A percentile compares a stretch with the other conserved stretches of the same genome.
Evolutionary conservation across 2,797 vertebrate species (phyloP).

Genomic region (Xenops minutus): DNA sequence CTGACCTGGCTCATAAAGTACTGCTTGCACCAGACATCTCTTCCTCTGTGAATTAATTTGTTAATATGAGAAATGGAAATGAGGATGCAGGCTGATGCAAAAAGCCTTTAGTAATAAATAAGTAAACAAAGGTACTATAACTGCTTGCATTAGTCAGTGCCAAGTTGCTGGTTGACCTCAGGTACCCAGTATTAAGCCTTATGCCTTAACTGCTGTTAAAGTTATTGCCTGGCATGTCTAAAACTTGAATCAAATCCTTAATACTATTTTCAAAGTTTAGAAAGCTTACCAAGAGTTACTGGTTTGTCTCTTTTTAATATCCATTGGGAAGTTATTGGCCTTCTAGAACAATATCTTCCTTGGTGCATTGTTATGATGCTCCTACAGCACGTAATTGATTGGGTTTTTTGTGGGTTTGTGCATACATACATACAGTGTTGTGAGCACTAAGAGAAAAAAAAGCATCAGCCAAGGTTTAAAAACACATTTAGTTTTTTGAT

Average conservation of each 20-base stretch:
- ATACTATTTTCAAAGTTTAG: neutral
- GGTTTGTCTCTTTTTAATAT: neutral
- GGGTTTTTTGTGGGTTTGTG: neutral
- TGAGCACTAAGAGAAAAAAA: neutral
- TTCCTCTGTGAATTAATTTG: neutral
- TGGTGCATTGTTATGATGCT: neutral
- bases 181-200: neutral
- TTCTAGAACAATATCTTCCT: neutral
- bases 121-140: neutral
- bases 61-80: neutral
- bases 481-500: neutral
- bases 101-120: neutral
- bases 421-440: rapidly evolving
- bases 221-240: neutral
- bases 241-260: neutral
- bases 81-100: neutral
- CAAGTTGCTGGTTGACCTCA: neutral
- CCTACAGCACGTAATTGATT: neutral
- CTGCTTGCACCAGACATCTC: neutral
- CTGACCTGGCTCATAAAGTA: neutral
- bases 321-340: neutral
- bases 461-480: neutral
- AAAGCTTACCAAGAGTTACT: neutral
- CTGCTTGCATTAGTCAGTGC: neutral
- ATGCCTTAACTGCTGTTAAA: neutral